These are phyloP conservation scores for Epicauta chinensis DNA, from an alignment of 1,140 invertebrate species.

Conservation along the genomic window DNA sequence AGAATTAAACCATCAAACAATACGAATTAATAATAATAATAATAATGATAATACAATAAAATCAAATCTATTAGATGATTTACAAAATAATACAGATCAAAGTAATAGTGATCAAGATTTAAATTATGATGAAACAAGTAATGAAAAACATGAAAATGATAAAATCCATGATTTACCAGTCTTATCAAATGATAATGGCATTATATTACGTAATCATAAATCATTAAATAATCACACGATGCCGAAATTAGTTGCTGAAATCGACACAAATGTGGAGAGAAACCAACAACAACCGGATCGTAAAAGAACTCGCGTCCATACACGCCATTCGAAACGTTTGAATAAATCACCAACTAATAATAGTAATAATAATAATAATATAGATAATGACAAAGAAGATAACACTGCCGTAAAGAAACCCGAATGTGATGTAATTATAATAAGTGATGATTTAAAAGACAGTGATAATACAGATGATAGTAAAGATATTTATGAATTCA, in stretches of 20 bases:
- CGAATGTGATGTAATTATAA: too few species aligned
- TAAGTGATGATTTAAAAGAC: too few species aligned
- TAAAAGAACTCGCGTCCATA: background rate
- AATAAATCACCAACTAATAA: conserved; percentile 1
- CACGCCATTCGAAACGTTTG: conserved; percentile 2
- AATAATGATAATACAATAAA: conserved; percentile 22
- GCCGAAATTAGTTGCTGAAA: conserved; percentile 5
- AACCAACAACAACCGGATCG: conserved; percentile 11
- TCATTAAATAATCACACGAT: conserved; percentile 47
- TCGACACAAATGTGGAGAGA: background rate
- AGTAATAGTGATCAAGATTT: conserved; percentile 39
- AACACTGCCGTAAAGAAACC: background rate
- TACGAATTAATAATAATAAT: background rate
- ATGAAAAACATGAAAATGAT: conserved; percentile 6
- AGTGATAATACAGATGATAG: conserved; percentile 15
- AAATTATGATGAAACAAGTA: conserved; percentile 41
- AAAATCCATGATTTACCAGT: background rate
- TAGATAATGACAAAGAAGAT: conserved; percentile 1
- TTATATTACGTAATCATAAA: conserved; percentile 56
- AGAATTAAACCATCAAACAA: conserved; percentile 34
- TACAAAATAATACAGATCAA: conserved; percentile 42
- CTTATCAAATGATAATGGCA: conserved; percentile 35
- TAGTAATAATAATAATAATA: conserved; percentile 16
- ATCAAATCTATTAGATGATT: conserved; percentile 40
- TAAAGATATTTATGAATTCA: conserved; percentile 48